Evolutionary conservation across 2,113 vertebrate species (phyloP), one percentile per base, ranked within the genome.

Genomic region (Cebus imitator): DNA sequence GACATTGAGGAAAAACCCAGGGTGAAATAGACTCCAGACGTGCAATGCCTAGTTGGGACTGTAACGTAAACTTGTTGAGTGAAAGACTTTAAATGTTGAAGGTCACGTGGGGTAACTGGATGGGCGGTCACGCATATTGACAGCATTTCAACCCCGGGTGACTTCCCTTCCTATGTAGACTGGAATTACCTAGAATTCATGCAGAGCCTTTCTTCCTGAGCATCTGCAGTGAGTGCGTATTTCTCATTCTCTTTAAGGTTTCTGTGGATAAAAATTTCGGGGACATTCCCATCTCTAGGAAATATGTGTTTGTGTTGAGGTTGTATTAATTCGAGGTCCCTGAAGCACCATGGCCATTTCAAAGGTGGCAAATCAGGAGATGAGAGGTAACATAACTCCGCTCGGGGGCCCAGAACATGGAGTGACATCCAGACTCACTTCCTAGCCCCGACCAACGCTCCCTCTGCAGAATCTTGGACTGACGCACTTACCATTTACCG

Each of bases 41-140:
- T 21, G 37, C 30, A 35, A 52, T 43, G 70, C 50, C 30, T 18
- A 8, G 3, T 35, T 43, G 66, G 30, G 68, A 61, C 37, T n/a
- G 12, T 32, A 27, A 52, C 0, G 20, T 8, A n/a, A 58, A 7
- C 8, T 72, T n/a, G 50, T 25, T 73, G 30, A 81, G 20, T 48
- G 21, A 45, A 57, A 90, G 12, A 30, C 11, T 32, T 9, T 1
- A 61, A 52, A 37, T 8, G 5, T 48, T 4, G 14, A 16, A 7
- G 55, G 30, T 8, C 3, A 32, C 4, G 4, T 0, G 23, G 27
- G 23, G 17, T 18, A 43, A 8, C 23, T 8, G 4, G 20, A 55
- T 14, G 8, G 40, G 27, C 8, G 27, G 1, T 12, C 0, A 0
- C 5, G 27, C 10, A 3, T 30, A 0, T 1, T 2, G 25, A 45